Evolutionary conservation across 2,113 vertebrate species (phyloP), one percentile per base, ranked within the genome.

Genomic region (Scopus umbretta): DNA sequence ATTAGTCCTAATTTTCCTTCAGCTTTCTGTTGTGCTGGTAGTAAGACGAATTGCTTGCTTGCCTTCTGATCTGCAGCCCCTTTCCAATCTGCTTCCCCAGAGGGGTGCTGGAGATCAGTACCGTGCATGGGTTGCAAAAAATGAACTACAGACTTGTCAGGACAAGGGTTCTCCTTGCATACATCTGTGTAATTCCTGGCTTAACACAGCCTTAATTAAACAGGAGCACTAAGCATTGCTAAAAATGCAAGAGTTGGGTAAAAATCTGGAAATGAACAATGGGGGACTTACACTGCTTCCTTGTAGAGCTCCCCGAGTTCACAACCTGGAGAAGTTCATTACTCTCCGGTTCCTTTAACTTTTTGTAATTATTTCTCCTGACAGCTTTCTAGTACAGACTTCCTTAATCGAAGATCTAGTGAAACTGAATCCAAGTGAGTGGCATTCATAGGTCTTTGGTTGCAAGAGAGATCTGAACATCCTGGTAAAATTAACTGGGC

Each of bases 271-370:
- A 71, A 10, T 5, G 0, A 73, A 45, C 13, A 88, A 58, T 2
- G 4, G 5, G 11, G 17, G 61, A 70, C 27, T 34, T 27, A 9
- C 1, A 58, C 7, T 32, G 29, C 12, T 45, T 67, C 55, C 68
- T 70, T 25, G 13, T 2, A 58, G n/a, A 88, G 36, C 21, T 56
- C 25, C 58, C 11, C 0, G 0, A 63, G 23, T 40, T 34, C 0
- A 0, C 43, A 27, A 68, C 25, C 53, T 65, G 14, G 5, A 47
- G 5, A 1, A 76, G 8, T 30, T 45, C 10, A 2, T 53, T 27
- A 15, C 16, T 76, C 63, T 23, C 76, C 43, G 14, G 7, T 61
- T 71, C 25, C 22, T 71, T 49, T 6, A 22, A 43, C 21, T 22
- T 11, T 11, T 10, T 16, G 3, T 0, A 49, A 38, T 55, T 30